These are phyloP conservation scores for Heteropelma amictum DNA, from an alignment of 2,888 invertebrate genomes.

Conservation along the genomic window DNA sequence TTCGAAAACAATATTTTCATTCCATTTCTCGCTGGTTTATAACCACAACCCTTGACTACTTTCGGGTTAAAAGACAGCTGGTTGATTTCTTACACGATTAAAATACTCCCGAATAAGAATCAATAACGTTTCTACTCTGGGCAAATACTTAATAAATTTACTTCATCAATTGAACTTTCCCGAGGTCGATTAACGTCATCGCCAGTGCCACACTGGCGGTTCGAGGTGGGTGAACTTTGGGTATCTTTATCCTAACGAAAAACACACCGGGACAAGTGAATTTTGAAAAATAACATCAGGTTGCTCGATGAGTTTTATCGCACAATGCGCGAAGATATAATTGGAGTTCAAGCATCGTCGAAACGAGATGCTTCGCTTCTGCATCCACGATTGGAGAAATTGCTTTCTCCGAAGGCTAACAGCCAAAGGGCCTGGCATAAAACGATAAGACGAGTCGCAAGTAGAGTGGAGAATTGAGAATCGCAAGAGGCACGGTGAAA, in stretches of 20 bases:
- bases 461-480: conserved; percentile 1
- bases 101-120: no score
- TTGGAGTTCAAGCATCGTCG: conserved; percentile 37
- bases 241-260: no score
- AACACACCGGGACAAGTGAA: neutral
- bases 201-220: conserved; percentile 29
- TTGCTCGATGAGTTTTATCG: neutral
- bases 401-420: conserved; percentile 22
- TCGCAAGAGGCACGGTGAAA: neutral
- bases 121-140: no score
- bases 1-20: no score
- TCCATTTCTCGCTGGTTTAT: no score
- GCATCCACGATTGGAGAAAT: conserved; percentile 26
- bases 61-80: no score
- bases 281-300: conserved; percentile 6
- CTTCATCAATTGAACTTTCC: no score
- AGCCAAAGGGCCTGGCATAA: conserved; percentile 48
- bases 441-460: conserved; percentile 43
- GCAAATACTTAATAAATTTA: no score
- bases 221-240: no score
- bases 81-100: no score
- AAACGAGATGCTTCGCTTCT: conserved; percentile 21
- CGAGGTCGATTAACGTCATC: no score
- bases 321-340: conserved; percentile 5
- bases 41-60: no score